phyloP scores from a whole-genome alignment of 2,888 invertebrate genomes.

The Ceramica pisi region DNA sequence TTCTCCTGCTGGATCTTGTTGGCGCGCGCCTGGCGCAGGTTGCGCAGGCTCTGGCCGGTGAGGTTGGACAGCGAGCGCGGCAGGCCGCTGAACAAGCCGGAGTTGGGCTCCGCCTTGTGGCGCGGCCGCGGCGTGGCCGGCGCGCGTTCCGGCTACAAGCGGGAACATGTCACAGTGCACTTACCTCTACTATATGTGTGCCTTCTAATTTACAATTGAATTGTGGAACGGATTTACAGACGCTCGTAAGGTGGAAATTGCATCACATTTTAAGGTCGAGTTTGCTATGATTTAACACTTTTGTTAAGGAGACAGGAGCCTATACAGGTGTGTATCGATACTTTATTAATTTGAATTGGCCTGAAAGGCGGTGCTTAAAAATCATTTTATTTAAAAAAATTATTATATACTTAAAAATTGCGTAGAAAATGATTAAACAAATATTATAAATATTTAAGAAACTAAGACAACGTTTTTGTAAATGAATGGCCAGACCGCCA shows the following conservation, averaged over 20 bases:
- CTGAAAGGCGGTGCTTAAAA: no score
- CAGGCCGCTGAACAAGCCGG: constrained; percentile 85
- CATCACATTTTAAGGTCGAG: background rate
- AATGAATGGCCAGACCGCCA: no score
- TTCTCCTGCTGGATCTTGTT: constrained; percentile 71
- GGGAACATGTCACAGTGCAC: constrained; percentile 52
- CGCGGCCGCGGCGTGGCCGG: constrained; percentile 52
- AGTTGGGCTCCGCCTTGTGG: constrained; percentile 61
- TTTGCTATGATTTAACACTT: background rate
- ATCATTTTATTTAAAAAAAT: no score
- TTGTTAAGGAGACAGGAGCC: background rate
- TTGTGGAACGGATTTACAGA: constrained; percentile 16
- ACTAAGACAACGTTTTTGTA: no score
- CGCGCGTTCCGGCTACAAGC: constrained; percentile 48
- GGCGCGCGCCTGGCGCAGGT: constrained; percentile 70
- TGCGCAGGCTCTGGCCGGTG: constrained; percentile 85
- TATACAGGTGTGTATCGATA: background rate
- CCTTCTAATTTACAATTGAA: constrained; percentile 18
- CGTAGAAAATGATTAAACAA: no score
- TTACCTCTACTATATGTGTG: background rate
- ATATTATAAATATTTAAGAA: no score
- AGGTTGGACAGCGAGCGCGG: constrained; percentile 88
- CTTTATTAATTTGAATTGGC: no score
- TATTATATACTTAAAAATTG: no score
- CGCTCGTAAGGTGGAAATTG: constrained; percentile 12